These are phyloP conservation scores for Actinia equina DNA, from an alignment of 64 coral and sea anemone genomes.

Conservation along the genomic window DNA sequence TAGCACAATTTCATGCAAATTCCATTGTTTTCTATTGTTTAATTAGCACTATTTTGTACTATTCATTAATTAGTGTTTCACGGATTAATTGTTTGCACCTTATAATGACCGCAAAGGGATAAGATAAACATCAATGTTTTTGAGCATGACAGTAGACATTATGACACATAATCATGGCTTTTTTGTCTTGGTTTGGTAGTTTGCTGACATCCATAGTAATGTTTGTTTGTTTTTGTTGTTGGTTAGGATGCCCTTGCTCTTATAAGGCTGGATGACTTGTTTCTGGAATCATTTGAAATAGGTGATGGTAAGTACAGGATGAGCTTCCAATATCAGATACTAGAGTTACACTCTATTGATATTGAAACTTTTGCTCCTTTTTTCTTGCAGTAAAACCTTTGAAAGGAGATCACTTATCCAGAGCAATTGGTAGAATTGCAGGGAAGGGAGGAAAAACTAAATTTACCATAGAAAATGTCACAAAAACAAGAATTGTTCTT, in stretches of 20 bases:
- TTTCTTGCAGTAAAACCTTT: slow-evolving; percentile 79
- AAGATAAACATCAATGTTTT: no score
- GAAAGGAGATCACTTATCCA: slow-evolving; percentile 93
- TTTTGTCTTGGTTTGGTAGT: neutral
- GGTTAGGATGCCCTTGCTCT: slow-evolving; percentile 88
- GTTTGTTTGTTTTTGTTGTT: neutral
- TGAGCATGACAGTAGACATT: no score
- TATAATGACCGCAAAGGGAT: no score
- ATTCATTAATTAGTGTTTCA: no score
- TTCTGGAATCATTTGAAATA: slow-evolving; percentile 95
- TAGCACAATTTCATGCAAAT: no score
- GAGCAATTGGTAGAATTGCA: slow-evolving; percentile 97
- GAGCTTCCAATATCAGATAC: no score
- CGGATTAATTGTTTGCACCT: no score
- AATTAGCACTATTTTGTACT: no score
- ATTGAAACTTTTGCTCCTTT: neutral
- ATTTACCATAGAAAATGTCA: slow-evolving; percentile 99
- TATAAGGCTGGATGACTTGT: slow-evolving; percentile 92
- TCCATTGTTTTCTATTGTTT: no score
- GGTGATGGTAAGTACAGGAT: slow-evolving; percentile 72
- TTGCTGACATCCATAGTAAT: slow-evolving; percentile 46
- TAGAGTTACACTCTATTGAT: neutral
- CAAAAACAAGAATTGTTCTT: slow-evolving; percentile 96
- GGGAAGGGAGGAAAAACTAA: slow-evolving; percentile 96
- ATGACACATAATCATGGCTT: neutral